phyloP scores from a whole-genome alignment of 2,113 vertebrate species.

The Dasyornis broadbenti region DNA sequence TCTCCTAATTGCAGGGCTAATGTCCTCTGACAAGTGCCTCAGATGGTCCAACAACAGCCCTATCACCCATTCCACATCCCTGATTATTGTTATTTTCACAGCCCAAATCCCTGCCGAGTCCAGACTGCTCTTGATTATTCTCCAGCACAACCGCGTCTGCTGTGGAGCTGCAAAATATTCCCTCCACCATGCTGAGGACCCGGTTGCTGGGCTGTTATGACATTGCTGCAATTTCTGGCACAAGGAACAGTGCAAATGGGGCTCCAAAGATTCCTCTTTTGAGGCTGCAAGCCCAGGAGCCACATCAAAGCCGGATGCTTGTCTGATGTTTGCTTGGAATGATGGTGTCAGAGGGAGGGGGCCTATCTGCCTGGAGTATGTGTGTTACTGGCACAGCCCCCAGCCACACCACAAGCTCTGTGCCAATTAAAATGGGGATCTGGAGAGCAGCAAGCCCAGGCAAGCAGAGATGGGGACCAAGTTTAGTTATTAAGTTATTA shows the following conservation, averaged over 20 bases:
- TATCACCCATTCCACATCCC: background rate
- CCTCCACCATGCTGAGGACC: background rate
- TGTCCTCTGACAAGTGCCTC: constrained; percentile 35
- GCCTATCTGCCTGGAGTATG: constrained; percentile 22
- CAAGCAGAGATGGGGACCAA: background rate
- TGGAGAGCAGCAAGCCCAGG: constrained; percentile 5
- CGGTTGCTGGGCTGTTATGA: background rate
- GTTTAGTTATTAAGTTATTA: background rate
- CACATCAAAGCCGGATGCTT: constrained; percentile 38
- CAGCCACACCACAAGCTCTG: background rate
- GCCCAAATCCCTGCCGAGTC: background rate
- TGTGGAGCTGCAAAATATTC: background rate
- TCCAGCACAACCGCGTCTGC: background rate
- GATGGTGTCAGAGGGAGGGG: background rate
- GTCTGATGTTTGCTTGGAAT: constrained; percentile 48
- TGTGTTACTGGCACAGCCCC: constrained; percentile 20
- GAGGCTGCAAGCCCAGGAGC: constrained; percentile 31
- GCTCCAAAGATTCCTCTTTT: constrained; percentile 13
- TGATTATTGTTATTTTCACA: background rate
- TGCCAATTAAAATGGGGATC: background rate
- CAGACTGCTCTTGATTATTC: background rate
- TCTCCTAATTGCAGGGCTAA: background rate
- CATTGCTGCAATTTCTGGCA: background rate
- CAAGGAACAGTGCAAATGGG: background rate
- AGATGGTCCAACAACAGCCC: background rate